phyloP scores from a whole-genome alignment of 2,797 vertebrate species.

The Phrynocephalus guinanensis region DNA sequence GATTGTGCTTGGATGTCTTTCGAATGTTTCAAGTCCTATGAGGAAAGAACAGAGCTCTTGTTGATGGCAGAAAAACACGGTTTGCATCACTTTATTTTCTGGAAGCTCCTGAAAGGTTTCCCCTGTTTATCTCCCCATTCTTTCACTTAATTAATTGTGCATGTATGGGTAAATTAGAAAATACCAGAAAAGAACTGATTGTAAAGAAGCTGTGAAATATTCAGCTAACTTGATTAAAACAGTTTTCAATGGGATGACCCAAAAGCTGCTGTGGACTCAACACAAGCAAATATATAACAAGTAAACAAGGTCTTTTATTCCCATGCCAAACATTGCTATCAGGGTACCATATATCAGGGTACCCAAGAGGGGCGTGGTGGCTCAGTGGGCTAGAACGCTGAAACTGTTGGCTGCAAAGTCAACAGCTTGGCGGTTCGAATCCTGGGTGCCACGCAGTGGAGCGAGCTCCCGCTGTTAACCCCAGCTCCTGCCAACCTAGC shows the following conservation, averaged over 20 bases:
- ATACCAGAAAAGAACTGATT: not conserved
- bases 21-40: not conserved
- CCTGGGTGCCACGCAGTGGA: too few relatives aligned
- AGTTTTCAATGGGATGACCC: not conserved
- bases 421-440: too few relatives aligned
- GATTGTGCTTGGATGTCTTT: not conserved
- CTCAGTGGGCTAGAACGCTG: too few relatives aligned
- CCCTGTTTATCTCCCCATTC: not conserved
- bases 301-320: not conserved
- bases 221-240: not conserved
- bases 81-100: not conserved
- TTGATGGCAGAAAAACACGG: not conserved
- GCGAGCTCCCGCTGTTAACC: too few relatives aligned
- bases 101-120: not conserved
- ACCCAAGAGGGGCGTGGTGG: too few relatives aligned
- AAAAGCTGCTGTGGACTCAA: not conserved
- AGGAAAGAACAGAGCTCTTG: not conserved
- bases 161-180: not conserved
- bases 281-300: too few relatives aligned
- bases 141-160: not conserved
- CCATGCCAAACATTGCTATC: too few relatives aligned
- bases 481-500: too few relatives aligned
- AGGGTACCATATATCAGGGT: too few relatives aligned
- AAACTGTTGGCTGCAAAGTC: too few relatives aligned
- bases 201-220: not conserved